Evolutionary conservation across 2,113 vertebrate genomes (phyloP).

Genomic region (Tachycineta bicolor): DNA sequence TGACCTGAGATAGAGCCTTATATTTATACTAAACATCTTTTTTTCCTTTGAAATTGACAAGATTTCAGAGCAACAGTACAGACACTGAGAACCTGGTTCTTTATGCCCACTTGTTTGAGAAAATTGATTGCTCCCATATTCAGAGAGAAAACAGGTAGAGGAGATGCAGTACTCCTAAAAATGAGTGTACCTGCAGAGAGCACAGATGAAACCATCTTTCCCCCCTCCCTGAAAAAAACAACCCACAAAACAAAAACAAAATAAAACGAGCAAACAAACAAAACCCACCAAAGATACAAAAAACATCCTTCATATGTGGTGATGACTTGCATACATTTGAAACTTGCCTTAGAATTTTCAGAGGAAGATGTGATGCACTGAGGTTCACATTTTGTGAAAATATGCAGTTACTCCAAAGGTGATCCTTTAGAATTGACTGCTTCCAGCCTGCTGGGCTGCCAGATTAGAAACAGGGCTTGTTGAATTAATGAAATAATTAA

Average conservation of each 20-base stretch:
- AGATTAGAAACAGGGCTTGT: background rate
- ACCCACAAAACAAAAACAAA: background rate
- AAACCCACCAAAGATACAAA: too few relatives aligned
- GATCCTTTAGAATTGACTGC: background rate
- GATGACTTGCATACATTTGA: background rate
- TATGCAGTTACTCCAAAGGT: background rate
- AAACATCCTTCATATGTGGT: background rate
- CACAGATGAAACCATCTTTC: background rate
- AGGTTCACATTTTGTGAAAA: background rate
- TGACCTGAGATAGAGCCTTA: background rate
- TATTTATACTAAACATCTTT: background rate
- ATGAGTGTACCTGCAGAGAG: background rate
- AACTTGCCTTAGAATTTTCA: background rate
- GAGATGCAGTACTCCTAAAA: background rate
- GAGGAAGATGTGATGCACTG: fast-evolving
- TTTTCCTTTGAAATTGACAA: background rate
- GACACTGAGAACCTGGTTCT: background rate
- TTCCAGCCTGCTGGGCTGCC: background rate
- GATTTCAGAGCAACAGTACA: background rate
- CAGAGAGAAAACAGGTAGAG: background rate
- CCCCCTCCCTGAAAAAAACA: background rate
- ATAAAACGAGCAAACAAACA: too few relatives aligned
- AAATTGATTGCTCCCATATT: background rate
- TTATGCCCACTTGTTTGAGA: background rate
- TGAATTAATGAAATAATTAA: background rate